Evolutionary conservation across 2,113 vertebrate species (phyloP).

Genomic region (Protomyctophum bolini): DNA sequence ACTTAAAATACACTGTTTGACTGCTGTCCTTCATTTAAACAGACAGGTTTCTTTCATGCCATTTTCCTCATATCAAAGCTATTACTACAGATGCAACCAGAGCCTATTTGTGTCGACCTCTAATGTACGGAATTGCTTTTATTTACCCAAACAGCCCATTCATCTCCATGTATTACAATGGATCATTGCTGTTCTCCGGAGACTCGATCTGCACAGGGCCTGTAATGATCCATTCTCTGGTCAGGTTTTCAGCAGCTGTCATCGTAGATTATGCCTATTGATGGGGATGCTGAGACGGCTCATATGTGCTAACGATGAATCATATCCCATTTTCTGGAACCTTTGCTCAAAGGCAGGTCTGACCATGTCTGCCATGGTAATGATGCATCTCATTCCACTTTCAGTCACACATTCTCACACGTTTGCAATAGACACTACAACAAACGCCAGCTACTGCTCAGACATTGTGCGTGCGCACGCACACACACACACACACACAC

Average conservation of each 20-base stretch:
- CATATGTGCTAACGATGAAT: constrained; percentile 40
- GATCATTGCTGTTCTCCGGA: constrained; percentile 29
- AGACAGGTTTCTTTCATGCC: constrained; percentile 24
- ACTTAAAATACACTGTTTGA: not conserved
- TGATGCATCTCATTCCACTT: constrained; percentile 3
- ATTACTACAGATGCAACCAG: not conserved
- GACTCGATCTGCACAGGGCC: constrained; percentile 23
- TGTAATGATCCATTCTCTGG: constrained; percentile 52
- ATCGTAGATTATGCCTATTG: constrained; percentile 44
- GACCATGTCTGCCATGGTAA: constrained; percentile 10
- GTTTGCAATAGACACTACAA: too few relatives aligned
- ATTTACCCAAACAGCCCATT: constrained; percentile 31
- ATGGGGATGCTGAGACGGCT: constrained; percentile 36
- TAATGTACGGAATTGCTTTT: constrained; percentile 32
- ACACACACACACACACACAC: not conserved
- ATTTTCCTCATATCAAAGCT: constrained; percentile 15
- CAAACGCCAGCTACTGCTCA: not conserved
- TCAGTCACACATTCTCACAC: not conserved
- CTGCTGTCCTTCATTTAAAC: constrained; percentile 15
- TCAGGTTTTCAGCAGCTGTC: constrained; percentile 51
- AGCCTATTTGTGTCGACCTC: constrained; percentile 4
- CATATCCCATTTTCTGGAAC: constrained; percentile 31
- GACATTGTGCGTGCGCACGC: not conserved
- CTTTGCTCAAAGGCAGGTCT: constrained; percentile 22
- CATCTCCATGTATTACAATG: constrained; percentile 28